Evolutionary conservation across 2,797 vertebrate genomes (phyloP).

Genomic region (Scyliorhinus canicula): DNA sequence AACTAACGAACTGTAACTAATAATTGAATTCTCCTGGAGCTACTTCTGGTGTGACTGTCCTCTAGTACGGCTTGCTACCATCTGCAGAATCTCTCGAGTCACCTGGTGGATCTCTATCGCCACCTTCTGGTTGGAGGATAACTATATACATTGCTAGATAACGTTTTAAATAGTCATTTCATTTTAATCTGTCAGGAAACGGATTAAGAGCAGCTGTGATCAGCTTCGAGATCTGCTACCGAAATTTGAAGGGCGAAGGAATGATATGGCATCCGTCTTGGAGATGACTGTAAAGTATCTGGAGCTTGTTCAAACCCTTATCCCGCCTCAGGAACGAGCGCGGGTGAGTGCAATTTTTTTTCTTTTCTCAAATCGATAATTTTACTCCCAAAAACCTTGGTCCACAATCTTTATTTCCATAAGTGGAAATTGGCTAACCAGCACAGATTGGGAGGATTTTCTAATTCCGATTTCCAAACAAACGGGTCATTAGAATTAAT

Average conservation of each 20-base stretch:
- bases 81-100: too few relatives aligned
- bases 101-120: too few relatives aligned
- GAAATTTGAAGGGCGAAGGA: slow-evolving; percentile 45
- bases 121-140: too few relatives aligned
- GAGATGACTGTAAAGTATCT: slow-evolving; percentile 53
- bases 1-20: too few relatives aligned
- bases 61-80: too few relatives aligned
- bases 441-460: neutral
- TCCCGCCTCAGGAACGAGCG: slow-evolving; percentile 5
- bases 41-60: too few relatives aligned
- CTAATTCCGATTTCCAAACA: neutral
- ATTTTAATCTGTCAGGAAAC: slow-evolving; percentile 45
- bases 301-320: slow-evolving; percentile 39
- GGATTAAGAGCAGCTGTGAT: slow-evolving; percentile 51
- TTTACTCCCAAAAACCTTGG: too few relatives aligned
- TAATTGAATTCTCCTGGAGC: too few relatives aligned
- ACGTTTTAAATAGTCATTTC: neutral
- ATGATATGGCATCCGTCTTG: slow-evolving; percentile 53
- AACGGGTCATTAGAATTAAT: neutral
- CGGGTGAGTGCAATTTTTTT: slow-evolving; percentile 40
- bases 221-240: slow-evolving; percentile 51
- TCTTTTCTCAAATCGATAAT: too few relatives aligned
- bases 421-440: too few relatives aligned
- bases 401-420: too few relatives aligned
- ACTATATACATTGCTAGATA: too few relatives aligned